Percentiles rank a stretch among this genome's conserved stretches.
Evolutionary conservation across 2,888 invertebrate genomes (phyloP).

Genomic region (Noctua pronuba): DNA sequence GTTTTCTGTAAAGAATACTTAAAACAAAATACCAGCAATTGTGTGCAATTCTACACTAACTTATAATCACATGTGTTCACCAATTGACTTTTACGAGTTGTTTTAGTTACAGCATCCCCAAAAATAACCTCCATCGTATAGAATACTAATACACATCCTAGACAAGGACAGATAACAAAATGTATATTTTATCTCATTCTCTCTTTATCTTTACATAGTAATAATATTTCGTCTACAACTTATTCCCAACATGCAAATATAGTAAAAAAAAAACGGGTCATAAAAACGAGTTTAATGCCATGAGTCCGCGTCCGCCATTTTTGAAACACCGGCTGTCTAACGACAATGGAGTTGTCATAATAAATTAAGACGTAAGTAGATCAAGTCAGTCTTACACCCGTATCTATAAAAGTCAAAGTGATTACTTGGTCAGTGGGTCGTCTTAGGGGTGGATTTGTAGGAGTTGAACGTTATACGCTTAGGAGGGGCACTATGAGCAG

Average conservation of each 20-base stretch:
- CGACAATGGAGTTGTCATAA: conserved; percentile 28
- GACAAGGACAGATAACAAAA: conserved; percentile 8
- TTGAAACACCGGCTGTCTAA: conserved; percentile 54
- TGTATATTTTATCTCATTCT: not conserved
- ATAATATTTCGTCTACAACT: conserved; percentile 52
- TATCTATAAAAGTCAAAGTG: too few species aligned
- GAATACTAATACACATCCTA: conserved; percentile 47
- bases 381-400: not conserved
- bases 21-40: too few species aligned
- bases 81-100: conserved; percentile 11
- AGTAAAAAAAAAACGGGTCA: conserved; percentile 43
- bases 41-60: too few species aligned
- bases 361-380: conserved; percentile 22
- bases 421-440: too few species aligned
- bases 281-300: conserved; percentile 56
- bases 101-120: conserved; percentile 27
- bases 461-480: too few species aligned
- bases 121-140: conserved; percentile 31
- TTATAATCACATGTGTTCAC: conserved; percentile 15
- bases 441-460: too few species aligned
- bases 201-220: conserved; percentile 25
- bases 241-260: conserved; percentile 51
- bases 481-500: too few species aligned
- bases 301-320: conserved; percentile 61
- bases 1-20: too few species aligned